These are phyloP conservation scores for Pygoscelis antarcticus DNA, from an alignment of 2,113 vertebrate species.

Conservation along the genomic window DNA sequence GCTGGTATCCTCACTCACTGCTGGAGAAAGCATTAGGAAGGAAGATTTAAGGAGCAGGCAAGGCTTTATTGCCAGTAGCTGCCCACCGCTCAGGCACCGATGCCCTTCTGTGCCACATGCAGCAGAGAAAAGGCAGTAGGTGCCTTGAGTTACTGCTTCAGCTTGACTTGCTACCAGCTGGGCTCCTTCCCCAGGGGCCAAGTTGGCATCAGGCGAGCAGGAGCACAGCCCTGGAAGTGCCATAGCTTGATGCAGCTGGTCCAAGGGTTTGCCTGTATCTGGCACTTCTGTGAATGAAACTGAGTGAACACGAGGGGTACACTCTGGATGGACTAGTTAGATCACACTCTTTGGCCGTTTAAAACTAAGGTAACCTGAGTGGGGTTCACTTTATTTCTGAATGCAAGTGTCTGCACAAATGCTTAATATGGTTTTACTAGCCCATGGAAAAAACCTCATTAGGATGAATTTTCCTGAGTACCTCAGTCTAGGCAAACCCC, in stretches of 20 bases:
- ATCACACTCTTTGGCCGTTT: not conserved
- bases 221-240: not conserved
- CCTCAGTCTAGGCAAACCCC: not conserved
- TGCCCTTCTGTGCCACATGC: not conserved
- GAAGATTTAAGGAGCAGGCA: not conserved
- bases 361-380: not conserved
- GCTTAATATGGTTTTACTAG: not conserved
- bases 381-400: not conserved
- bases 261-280: not conserved
- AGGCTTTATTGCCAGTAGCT: not conserved
- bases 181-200: not conserved
- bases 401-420: not conserved
- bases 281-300: not conserved
- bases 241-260: not conserved
- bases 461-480: not conserved
- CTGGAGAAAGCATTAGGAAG: slow-evolving; percentile 5
- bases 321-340: not conserved
- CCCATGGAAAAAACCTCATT: not conserved
- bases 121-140: not conserved
- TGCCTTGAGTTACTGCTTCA: not conserved
- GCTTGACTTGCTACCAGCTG: not conserved
- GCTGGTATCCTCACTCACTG: not conserved
- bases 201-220: rapidly evolving
- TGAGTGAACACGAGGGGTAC: not conserved
- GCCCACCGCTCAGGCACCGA: not conserved